Evolutionary conservation across 2,888 invertebrate species (phyloP).

Genomic region (Heliconius ethilla): DNA sequence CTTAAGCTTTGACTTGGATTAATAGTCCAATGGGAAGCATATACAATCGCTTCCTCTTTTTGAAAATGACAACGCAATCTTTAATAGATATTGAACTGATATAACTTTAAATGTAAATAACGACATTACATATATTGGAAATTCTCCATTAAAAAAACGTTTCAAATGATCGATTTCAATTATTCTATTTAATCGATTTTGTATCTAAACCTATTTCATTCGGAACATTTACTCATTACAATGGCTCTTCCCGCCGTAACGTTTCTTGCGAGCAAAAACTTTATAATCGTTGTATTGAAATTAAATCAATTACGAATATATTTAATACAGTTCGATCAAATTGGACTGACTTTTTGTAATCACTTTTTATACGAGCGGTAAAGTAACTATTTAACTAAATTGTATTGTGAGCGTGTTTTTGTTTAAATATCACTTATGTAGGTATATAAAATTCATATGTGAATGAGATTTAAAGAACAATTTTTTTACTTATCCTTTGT

Average conservation of each 20-base stretch:
- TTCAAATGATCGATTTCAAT: conserved; percentile 10
- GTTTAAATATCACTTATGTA: neutral
- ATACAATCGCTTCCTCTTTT: conserved; percentile 51
- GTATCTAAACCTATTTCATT: conserved; percentile 20
- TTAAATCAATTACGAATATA: conserved; percentile 21
- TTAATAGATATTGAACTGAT: neutral
- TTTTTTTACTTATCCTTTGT: neutral
- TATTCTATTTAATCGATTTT: conserved; percentile 19
- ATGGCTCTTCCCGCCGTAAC: conserved; percentile 19
- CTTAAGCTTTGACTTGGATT: conserved; percentile 72
- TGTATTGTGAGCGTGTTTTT: neutral
- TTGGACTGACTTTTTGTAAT: conserved; percentile 4
- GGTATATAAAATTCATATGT: neutral
- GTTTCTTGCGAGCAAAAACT: conserved; percentile 21
- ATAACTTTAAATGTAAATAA: neutral
- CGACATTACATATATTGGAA: neutral
- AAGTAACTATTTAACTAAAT: conserved; percentile 2
- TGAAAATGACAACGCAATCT: conserved; percentile 34
- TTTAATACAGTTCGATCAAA: conserved; percentile 9
- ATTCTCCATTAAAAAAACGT: neutral
- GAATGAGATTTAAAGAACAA: neutral
- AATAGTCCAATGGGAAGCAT: conserved; percentile 67
- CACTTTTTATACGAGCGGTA: conserved; percentile 11
- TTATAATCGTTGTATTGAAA: conserved; percentile 17
- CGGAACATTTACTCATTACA: conserved; percentile 14